phyloP scores from a whole-genome alignment of 2,888 invertebrate species.

The Agonum fuliginosum region DNA sequence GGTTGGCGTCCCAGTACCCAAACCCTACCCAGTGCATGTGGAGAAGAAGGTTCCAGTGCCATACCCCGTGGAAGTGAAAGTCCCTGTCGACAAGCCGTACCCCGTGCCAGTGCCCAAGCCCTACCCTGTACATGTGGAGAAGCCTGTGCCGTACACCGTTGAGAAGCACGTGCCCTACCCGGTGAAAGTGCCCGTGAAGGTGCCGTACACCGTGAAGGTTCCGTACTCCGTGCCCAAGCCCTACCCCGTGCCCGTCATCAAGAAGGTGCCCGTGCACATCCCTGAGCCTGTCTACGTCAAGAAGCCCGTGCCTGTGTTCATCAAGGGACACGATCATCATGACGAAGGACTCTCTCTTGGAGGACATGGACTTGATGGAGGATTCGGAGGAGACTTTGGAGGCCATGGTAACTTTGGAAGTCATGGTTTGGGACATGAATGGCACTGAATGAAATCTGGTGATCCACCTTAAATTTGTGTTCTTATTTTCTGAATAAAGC shows the following conservation, averaged over 20 bases:
- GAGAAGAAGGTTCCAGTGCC: constrained; percentile 43
- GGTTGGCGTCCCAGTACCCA: constrained; percentile 23
- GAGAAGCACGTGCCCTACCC: constrained; percentile 31
- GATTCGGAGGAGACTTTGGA: background rate
- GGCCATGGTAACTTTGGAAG: background rate
- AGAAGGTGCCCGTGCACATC: constrained; percentile 44
- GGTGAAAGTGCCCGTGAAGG: constrained; percentile 40
- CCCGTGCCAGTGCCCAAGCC: constrained; percentile 41
- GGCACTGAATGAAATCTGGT: too few relatives aligned
- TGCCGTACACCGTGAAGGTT: constrained; percentile 26
- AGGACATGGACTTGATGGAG: constrained; percentile 3
- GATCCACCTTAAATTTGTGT: too few relatives aligned
- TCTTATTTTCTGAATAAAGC: background rate
- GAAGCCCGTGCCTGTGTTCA: constrained; percentile 44
- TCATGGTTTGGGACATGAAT: background rate
- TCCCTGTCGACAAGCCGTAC: constrained; percentile 45
- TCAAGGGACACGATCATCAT: constrained; percentile 17
- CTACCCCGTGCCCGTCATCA: constrained; percentile 26
- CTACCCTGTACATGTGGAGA: constrained; percentile 32
- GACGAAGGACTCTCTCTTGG: background rate
- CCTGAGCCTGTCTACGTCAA: constrained; percentile 44
- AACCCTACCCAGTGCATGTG: constrained; percentile 48
- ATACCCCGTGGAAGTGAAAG: constrained; percentile 7
- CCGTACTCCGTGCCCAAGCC: constrained; percentile 20
- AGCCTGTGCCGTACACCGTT: constrained; percentile 49